phyloP scores from a whole-genome alignment of 2,113 vertebrate genomes.

The Pterophyllum scalare region DNA sequence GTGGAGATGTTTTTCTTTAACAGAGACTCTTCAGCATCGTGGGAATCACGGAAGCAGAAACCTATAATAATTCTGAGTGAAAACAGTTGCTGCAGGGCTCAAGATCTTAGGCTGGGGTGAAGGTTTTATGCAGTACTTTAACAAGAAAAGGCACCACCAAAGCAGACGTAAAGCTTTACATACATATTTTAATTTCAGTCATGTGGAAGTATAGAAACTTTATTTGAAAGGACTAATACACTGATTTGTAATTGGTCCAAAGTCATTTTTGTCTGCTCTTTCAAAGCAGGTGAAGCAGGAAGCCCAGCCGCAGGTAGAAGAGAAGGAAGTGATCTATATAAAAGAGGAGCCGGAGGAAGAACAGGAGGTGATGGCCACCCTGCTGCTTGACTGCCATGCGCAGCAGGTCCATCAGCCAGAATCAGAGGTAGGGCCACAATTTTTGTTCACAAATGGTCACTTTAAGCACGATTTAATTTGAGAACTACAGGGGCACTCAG shows the following conservation, averaged over 20 bases:
- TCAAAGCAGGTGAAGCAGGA: slow-evolving; percentile 75
- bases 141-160: background rate
- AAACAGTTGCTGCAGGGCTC: too few relatives aligned
- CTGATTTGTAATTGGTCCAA: background rate
- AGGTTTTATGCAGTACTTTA: too few relatives aligned
- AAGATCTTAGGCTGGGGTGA: background rate
- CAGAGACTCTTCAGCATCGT: too few relatives aligned
- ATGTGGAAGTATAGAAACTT: background rate
- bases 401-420: slow-evolving; percentile 10
- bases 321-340: slow-evolving; percentile 76
- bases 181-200: background rate
- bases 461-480: too few relatives aligned
- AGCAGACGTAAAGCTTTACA: too few relatives aligned
- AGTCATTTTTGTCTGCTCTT: background rate
- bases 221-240: background rate
- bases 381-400: slow-evolving; percentile 51
- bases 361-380: slow-evolving; percentile 43
- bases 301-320: slow-evolving; percentile 36
- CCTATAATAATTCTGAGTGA: background rate
- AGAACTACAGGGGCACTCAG: too few relatives aligned
- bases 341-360: slow-evolving; percentile 79
- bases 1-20: too few relatives aligned
- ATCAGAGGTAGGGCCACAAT: slow-evolving; percentile 32
- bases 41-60: background rate
- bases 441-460: too few relatives aligned